A percentile compares a stretch with the other conserved stretches of the same genome.
Evolutionary conservation across 2,113 vertebrate species (phyloP).

Genomic region (Danionella cerebrum): DNA sequence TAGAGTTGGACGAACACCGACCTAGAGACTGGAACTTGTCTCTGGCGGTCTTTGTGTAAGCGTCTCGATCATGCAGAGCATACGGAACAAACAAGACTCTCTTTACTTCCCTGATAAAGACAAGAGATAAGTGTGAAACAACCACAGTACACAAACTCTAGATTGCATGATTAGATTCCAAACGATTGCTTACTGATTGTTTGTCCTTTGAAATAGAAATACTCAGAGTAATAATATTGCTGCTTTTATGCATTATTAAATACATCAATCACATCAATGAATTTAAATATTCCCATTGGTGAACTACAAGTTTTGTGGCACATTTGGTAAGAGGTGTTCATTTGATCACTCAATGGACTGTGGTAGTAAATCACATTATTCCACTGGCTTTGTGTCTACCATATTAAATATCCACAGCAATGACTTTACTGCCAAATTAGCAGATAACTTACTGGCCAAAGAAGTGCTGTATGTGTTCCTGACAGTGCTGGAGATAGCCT

Average conservation of each 20-base stretch:
- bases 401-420: background rate
- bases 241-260: too few species aligned
- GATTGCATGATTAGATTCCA: too few species aligned
- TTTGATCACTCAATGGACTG: too few species aligned
- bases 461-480: conserved; percentile 63
- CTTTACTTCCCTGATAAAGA: conserved; percentile 61
- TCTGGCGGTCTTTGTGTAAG: conserved; percentile 67
- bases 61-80: conserved; percentile 70
- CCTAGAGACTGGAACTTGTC: conserved; percentile 69
- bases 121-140: background rate
- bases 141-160: too few species aligned
- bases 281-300: too few species aligned
- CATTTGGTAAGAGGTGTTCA: too few species aligned
- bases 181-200: background rate
- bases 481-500: conserved; percentile 74
- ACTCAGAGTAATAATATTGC: too few species aligned
- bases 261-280: too few species aligned
- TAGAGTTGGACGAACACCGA: conserved; percentile 36
- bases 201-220: too few species aligned
- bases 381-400: too few species aligned
- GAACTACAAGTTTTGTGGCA: too few species aligned
- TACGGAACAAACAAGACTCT: conserved; percentile 75
- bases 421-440: background rate
- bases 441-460: conserved; percentile 58
- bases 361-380: too few species aligned